These are phyloP conservation scores for Cheilosia scutellata DNA, from an alignment of 2,888 invertebrate species.

Conservation along the genomic window DNA sequence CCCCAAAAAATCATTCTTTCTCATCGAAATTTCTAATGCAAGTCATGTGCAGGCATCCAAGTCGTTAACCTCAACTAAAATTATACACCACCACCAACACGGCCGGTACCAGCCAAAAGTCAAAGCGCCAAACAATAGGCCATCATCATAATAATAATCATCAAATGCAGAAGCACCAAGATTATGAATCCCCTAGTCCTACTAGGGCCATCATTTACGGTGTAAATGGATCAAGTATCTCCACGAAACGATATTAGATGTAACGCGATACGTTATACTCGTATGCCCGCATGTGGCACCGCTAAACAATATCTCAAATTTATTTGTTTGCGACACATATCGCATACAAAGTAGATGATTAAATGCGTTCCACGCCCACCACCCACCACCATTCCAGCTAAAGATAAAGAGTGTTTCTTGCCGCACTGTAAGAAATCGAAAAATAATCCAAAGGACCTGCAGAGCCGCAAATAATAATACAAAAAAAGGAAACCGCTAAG, in stretches of 20 bases:
- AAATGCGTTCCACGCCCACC: slow-evolving; percentile 56
- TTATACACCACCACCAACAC: slow-evolving; percentile 20
- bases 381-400: not conserved
- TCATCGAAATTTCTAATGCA: slow-evolving; percentile 48
- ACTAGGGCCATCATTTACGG: slow-evolving; percentile 60
- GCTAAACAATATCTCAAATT: slow-evolving; percentile 68
- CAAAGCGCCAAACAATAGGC: slow-evolving; percentile 68
- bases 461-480: slow-evolving; percentile 1
- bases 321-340: slow-evolving; percentile 68
- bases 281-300: slow-evolving; percentile 62
- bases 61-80: slow-evolving; percentile 49
- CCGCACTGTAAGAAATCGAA: slow-evolving; percentile 64
- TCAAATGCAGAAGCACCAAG: slow-evolving; percentile 70
- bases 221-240: slow-evolving; percentile 70
- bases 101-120: slow-evolving; percentile 32
- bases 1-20: not conserved
- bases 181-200: slow-evolving; percentile 59
- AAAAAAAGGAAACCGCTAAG: slow-evolving; percentile 2
- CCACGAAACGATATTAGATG: slow-evolving; percentile 55
- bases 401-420: too few species aligned
- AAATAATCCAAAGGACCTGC: slow-evolving; percentile 66
- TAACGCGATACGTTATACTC: slow-evolving; percentile 48
- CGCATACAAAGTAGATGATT: slow-evolving; percentile 75
- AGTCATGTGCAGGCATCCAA: slow-evolving; percentile 60
- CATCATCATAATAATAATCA: slow-evolving; percentile 70